phyloP scores from a whole-genome alignment of 2,797 vertebrate genomes.

The Spizella passerina region DNA sequence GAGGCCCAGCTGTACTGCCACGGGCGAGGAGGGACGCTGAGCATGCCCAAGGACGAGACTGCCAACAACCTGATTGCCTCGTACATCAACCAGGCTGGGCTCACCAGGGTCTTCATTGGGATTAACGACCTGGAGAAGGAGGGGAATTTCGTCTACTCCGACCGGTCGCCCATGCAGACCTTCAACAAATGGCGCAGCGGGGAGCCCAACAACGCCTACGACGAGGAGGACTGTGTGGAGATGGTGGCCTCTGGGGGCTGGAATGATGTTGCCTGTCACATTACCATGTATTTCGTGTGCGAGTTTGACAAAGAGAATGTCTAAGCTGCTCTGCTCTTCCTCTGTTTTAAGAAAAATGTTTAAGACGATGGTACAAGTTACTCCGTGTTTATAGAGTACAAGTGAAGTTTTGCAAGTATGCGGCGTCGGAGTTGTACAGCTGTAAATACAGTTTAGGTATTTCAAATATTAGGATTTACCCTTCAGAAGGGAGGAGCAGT shows the following conservation, averaged over 20 bases:
- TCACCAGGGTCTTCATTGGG: conserved; percentile 92
- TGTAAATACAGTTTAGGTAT: conserved; percentile 72
- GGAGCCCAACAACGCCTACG: conserved; percentile 94
- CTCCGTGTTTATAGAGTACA: not conserved
- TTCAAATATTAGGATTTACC: conserved; percentile 64
- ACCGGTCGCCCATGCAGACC: conserved; percentile 91
- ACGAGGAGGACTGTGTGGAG: conserved; percentile 96
- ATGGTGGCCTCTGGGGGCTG: conserved; percentile 93
- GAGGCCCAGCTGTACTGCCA: conserved; percentile 93
- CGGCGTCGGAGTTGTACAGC: conserved; percentile 48
- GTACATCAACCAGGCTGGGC: conserved; percentile 89
- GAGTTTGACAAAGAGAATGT: conserved; percentile 93
- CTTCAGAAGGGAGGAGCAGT: conserved; percentile 64
- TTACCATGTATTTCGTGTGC: conserved; percentile 96
- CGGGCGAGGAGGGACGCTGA: conserved; percentile 89
- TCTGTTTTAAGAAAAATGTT: not conserved
- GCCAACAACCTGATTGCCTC: conserved; percentile 87
- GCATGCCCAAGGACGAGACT: conserved; percentile 94
- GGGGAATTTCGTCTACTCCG: conserved; percentile 90
- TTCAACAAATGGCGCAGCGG: conserved; percentile 94
- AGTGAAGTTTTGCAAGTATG: conserved; percentile 10
- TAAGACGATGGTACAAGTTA: not conserved
- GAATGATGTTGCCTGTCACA: conserved; percentile 94
- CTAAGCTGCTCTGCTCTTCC: conserved; percentile 30
- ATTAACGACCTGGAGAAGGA: conserved; percentile 92